These are phyloP conservation scores for Malaclemys terrapin DNA, from an alignment of 2,113 vertebrate species.

Conservation along the genomic window DNA sequence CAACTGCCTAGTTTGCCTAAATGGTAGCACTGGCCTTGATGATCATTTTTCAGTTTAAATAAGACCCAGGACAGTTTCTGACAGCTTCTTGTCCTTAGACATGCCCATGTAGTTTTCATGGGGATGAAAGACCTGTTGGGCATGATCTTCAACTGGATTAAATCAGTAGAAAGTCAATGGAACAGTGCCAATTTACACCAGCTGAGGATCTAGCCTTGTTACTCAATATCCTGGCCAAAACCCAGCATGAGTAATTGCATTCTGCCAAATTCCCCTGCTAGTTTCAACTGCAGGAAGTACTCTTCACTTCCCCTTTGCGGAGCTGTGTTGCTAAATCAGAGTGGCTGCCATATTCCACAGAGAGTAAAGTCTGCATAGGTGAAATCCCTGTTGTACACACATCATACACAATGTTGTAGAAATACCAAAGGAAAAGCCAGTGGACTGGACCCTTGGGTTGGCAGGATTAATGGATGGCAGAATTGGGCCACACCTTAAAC, in stretches of 20 bases:
- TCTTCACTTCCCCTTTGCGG: background rate
- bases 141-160: background rate
- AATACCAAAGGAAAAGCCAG: background rate
- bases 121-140: background rate
- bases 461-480: background rate
- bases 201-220: background rate
- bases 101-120: background rate
- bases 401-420: background rate
- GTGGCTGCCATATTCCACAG: rapidly evolving
- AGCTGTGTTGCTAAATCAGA: background rate
- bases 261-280: background rate
- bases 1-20: no score
- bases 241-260: background rate
- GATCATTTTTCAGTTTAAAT: background rate
- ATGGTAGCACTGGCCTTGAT: no score
- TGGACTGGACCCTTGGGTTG: background rate
- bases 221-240: background rate
- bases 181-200: background rate
- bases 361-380: background rate
- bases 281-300: background rate
- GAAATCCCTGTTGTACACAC: rapidly evolving
- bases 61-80: background rate
- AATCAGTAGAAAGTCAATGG: background rate
- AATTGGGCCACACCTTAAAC: background rate
- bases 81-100: background rate